These are phyloP conservation scores for Synchiropus splendidus DNA, from an alignment of 2,113 vertebrate genomes.

Conservation along the genomic window DNA sequence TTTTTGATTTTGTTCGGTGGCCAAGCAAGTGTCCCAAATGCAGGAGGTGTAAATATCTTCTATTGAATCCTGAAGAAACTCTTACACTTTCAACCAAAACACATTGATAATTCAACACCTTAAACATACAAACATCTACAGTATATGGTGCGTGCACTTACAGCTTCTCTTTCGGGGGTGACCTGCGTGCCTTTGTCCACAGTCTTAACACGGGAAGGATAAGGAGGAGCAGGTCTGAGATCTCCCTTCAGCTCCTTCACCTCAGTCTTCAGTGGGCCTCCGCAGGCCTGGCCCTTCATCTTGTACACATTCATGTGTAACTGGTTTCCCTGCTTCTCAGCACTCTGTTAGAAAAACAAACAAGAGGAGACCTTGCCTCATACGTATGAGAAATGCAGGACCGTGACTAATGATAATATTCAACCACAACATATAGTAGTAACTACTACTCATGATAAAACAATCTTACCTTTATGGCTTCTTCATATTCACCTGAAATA, in stretches of 20 bases:
- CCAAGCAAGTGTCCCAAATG: too few relatives aligned
- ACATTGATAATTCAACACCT: too few relatives aligned
- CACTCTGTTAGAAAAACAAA: conserved; percentile 65
- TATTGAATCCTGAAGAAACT: not conserved
- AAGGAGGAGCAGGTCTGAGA: conserved; percentile 69
- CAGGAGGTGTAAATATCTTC: too few relatives aligned
- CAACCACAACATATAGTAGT: too few relatives aligned
- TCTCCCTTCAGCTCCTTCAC: conserved; percentile 67
- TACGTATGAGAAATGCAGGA: not conserved
- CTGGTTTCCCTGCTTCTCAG: conserved; percentile 82
- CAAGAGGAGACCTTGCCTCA: not conserved
- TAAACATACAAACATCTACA: too few relatives aligned
- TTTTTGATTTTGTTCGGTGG: too few relatives aligned
- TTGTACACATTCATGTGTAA: conserved; percentile 89
- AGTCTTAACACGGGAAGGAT: conserved; percentile 67
- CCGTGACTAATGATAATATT: too few relatives aligned
- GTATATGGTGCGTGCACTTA: conserved; percentile 33
- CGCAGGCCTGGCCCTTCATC: conserved; percentile 52
- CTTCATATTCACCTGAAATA: conserved; percentile 88
- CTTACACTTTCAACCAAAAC: not conserved
- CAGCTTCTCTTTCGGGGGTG: conserved; percentile 66
- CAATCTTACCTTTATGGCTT: conserved; percentile 87
- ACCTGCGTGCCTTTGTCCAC: conserved; percentile 73
- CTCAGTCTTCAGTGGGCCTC: conserved; percentile 51
- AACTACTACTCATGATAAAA: too few relatives aligned